phyloP scores from a whole-genome alignment of 2,888 invertebrate species.

The Leptinotarsa peninsularis region DNA sequence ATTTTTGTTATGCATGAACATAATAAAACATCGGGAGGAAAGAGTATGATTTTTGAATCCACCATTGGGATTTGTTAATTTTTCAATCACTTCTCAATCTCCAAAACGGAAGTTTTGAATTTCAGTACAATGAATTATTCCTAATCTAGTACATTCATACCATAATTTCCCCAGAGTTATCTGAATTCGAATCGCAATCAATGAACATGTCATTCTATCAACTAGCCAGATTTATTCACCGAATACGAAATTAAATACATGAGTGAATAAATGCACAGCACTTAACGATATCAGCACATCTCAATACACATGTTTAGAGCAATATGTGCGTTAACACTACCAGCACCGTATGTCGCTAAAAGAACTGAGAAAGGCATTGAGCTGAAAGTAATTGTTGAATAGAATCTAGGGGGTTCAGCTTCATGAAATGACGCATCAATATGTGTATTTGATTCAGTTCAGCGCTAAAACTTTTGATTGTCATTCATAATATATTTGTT shows the following conservation, averaged over 20 bases:
- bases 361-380: conserved; percentile 50
- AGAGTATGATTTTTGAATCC: too few species aligned
- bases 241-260: conserved; percentile 28
- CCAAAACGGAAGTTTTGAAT: too few species aligned
- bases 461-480: neutral
- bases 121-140: too few species aligned
- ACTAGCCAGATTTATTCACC: conserved; percentile 20
- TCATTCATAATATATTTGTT: neutral
- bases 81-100: too few species aligned
- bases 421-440: neutral
- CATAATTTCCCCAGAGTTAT: neutral
- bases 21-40: too few species aligned
- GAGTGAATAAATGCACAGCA: conserved; percentile 34
- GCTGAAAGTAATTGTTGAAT: conserved; percentile 47
- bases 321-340: conserved; percentile 43
- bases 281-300: conserved; percentile 46
- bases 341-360: conserved; percentile 53
- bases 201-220: conserved; percentile 21
- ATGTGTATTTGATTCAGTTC: neutral
- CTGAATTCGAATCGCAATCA: neutral
- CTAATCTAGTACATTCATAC: too few species aligned
- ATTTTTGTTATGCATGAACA: too few species aligned
- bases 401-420: conserved; percentile 31
- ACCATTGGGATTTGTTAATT: too few species aligned
- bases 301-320: conserved; percentile 46